A percentile compares a stretch with the other conserved stretches of the same genome.
These are phyloP conservation scores for Hypomecis punctinalis DNA, from an alignment of 2,888 invertebrate genomes.

Conservation along the genomic window DNA sequence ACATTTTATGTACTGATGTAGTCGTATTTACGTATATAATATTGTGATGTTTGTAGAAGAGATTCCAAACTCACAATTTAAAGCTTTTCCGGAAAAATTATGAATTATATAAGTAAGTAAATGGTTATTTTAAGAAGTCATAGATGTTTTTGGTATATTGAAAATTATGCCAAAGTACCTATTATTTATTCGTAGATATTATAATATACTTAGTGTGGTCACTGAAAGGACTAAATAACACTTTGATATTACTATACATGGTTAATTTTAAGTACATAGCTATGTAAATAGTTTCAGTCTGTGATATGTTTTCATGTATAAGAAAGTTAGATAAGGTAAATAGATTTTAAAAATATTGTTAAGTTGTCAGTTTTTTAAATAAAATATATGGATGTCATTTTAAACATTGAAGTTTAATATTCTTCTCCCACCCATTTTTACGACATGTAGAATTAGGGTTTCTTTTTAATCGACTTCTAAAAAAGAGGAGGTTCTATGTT, in stretches of 20 bases:
- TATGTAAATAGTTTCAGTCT: slow-evolving; percentile 30
- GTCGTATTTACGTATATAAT: no score
- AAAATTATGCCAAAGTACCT: no score
- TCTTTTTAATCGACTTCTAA: no score
- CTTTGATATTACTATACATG: background rate
- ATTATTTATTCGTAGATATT: background rate
- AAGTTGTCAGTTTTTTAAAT: slow-evolving; percentile 1
- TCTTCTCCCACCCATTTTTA: background rate
- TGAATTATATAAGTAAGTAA: no score
- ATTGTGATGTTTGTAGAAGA: no score
- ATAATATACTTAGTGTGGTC: background rate
- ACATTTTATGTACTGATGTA: no score
- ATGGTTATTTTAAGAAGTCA: no score
- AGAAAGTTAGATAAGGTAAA: background rate
- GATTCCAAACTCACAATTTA: no score
- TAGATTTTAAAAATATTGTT: background rate
- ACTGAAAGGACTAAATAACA: no score
- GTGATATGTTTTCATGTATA: slow-evolving; percentile 34
- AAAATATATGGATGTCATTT: background rate
- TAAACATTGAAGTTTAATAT: background rate
- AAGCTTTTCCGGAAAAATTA: no score
- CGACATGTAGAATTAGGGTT: background rate
- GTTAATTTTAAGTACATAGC: background rate
- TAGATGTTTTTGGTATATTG: no score
- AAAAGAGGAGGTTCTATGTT: no score